phyloP scores from a whole-genome alignment of 2,797 vertebrate genomes.

The Periparus ater region DNA sequence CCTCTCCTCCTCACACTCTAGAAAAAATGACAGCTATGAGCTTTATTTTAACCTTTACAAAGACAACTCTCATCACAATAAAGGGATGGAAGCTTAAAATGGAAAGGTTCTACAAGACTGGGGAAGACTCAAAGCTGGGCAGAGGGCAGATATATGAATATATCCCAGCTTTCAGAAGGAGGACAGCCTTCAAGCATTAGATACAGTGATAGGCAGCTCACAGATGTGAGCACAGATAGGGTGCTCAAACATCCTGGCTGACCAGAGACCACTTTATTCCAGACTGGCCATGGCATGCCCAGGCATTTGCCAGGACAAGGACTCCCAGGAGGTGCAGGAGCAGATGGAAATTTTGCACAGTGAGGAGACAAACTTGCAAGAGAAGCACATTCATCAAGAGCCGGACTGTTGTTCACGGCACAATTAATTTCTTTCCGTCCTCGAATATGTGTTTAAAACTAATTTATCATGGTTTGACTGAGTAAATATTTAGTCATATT shows the following conservation, averaged over 20 bases:
- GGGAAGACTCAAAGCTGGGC: neutral
- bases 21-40: neutral
- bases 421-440: neutral
- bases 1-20: neutral
- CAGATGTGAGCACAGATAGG: too few relatives aligned
- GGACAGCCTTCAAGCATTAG: accelerated
- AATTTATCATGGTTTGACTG: neutral
- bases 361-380: neutral
- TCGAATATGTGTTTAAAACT: neutral
- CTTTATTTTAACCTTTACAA: neutral
- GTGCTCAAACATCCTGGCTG: neutral
- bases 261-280: neutral
- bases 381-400: accelerated
- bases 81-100: neutral
- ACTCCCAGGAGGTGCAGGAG: neutral
- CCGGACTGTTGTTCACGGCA: neutral
- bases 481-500: neutral
- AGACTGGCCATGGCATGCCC: neutral
- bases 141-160: neutral
- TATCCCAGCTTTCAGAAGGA: neutral
- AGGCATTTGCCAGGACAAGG: neutral
- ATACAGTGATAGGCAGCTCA: neutral
- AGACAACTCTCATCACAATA: neutral
- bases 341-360: neutral
- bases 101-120: neutral